A percentile compares a stretch with the other conserved stretches of the same genome.
phyloP scores from a whole-genome alignment of 2,113 vertebrate species.

The Plotosus lineatus region DNA sequence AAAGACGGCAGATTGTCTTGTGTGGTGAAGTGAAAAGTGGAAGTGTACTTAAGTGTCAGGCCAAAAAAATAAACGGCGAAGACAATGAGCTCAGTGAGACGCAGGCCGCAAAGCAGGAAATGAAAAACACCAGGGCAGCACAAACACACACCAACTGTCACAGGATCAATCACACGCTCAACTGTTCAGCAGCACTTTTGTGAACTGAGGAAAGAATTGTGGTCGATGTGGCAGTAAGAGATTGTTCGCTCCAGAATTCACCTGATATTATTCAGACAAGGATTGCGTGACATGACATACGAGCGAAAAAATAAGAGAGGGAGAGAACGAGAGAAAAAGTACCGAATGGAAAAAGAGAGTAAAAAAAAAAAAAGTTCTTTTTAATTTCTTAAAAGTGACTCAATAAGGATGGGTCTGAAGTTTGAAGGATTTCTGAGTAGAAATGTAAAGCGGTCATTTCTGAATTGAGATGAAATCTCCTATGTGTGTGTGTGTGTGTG shows the following conservation, averaged over 20 bases:
- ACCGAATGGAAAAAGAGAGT: constrained; percentile 21
- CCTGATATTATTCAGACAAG: constrained; percentile 22
- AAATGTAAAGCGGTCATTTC: background rate
- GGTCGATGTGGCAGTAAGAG: constrained; percentile 12
- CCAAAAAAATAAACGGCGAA: constrained; percentile 27
- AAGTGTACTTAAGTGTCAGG: constrained; percentile 27
- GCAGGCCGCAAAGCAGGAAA: constrained; percentile 68
- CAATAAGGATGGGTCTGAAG: background rate
- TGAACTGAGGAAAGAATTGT: constrained; percentile 23
- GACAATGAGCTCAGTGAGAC: constrained; percentile 64
- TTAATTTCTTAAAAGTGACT: background rate
- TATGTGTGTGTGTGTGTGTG: background rate
- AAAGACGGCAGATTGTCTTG: background rate
- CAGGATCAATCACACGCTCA: constrained; percentile 42
- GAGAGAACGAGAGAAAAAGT: too few species aligned
- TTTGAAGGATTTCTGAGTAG: constrained; percentile 5
- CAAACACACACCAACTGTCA: constrained; percentile 51
- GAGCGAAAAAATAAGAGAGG: background rate
- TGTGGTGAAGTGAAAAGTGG: constrained; percentile 13
- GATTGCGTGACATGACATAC: background rate
- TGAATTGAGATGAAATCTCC: too few species aligned
- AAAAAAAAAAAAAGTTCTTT: background rate
- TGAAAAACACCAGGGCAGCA: constrained; percentile 63
- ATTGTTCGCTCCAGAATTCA: constrained; percentile 9
- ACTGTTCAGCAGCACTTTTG: constrained; percentile 22